Percentiles rank a stretch among this genome's conserved stretches.
These are phyloP conservation scores for Aurelia aurita DNA, from an alignment of 30 jellyfish, hydroid and myxozoan species.

Conservation along the genomic window DNA sequence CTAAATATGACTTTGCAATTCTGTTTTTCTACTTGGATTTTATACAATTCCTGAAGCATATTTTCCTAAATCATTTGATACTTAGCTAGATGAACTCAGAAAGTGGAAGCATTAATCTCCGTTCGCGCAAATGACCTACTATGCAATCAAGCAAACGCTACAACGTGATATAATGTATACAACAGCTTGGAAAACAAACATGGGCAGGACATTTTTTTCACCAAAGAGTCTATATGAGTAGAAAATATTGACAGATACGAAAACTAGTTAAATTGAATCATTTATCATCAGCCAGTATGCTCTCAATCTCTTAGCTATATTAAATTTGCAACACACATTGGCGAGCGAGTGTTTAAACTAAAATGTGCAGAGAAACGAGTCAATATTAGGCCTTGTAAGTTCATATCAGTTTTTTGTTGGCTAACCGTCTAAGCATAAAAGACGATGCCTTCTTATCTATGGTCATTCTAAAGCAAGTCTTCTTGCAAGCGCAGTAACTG, in stretches of 20 bases:
- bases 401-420: background rate
- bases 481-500: too few species aligned
- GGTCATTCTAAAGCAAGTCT: too few species aligned
- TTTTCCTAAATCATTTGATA: too few species aligned
- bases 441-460: too few species aligned
- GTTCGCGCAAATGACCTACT: background rate
- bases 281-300: too few species aligned
- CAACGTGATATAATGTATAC: conserved; percentile 12
- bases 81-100: too few species aligned
- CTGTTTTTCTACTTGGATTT: too few species aligned
- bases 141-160: background rate
- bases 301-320: background rate
- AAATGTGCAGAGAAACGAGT: conserved; percentile 2
- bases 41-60: too few species aligned
- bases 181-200: conserved; percentile 9
- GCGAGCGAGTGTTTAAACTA: conserved; percentile 9
- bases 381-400: conserved; percentile 5
- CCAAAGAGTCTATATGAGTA: background rate
- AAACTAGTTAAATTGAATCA: background rate
- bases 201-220: background rate
- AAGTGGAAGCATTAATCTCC: too few species aligned
- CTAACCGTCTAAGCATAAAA: background rate
- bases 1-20: too few species aligned
- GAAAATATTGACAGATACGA: background rate
- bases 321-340: background rate